Conservation (phyloP, 2,888 invertebrate genomes). For the Drosophila putrida region DNA sequence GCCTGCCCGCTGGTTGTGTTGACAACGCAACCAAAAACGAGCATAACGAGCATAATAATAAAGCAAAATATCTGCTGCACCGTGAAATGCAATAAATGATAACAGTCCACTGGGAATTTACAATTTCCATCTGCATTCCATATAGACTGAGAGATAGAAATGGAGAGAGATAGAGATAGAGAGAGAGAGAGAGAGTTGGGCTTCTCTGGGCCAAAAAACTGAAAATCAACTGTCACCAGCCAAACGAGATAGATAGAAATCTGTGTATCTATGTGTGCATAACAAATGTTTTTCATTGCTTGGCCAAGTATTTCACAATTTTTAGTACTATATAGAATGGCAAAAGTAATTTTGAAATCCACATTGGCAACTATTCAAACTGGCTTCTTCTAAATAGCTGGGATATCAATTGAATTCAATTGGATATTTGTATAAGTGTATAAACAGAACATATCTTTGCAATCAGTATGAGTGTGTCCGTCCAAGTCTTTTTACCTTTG, state of each 20-base stretch:
- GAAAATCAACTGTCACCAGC: constrained; percentile 33
- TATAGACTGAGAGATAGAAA: no score
- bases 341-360: constrained; percentile 3
- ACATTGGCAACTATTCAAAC: background rate
- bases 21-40: constrained; percentile 42
- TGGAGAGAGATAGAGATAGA: background rate
- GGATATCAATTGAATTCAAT: background rate
- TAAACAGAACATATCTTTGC: background rate
- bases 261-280: constrained; percentile 3
- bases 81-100: constrained; percentile 67
- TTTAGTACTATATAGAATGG: constrained; percentile 1
- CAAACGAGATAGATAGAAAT: constrained; percentile 20
- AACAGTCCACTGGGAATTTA: constrained; percentile 45
- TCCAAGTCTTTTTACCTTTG: no score
- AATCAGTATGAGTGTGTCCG: no score
- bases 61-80: constrained; percentile 58
- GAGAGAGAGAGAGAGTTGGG: background rate
- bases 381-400: background rate
- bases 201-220: background rate
- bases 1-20: constrained; percentile 38
- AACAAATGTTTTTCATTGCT: constrained; percentile 23
- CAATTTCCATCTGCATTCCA: constrained; percentile 20
- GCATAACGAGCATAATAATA: constrained; percentile 54
- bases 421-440: background rate
- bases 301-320: constrained; percentile 14